Base-by-base conservation (phyloP, 2,113 vertebrate genomes). In the Narcine bancroftii region DNA sequence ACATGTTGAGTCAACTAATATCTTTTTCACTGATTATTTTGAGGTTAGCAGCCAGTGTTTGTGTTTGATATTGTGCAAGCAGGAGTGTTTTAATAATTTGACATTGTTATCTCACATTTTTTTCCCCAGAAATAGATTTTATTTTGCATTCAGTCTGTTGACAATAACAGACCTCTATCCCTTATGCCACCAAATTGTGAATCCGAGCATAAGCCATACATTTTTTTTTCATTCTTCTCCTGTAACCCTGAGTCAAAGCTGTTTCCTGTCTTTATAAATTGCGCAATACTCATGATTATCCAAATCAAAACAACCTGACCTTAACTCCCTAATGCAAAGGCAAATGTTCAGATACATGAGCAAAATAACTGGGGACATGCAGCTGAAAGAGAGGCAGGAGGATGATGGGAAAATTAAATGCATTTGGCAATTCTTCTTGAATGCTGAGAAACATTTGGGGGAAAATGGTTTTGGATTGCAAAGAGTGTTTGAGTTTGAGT, bases 261-360 rank as follows among this genome's bases (percentile, higher is more conserved):
- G 17, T 56, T 87, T 87, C 53, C 81, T 87, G 81, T 33, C 81
- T 21, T 5, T 56, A 87, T 53, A 83, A 83, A 83, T 87, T 87
- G 50, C 53, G 17, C 53, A 63, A 60, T 2, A 50, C 53, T 87
- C 53, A 60, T 60, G 60, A 87, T 87, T 87, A 87, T n/a, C 53
- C 81, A 87, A 87, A 87, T 87, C 81, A 87, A 87, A 87, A 87
- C 53, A 87, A 33, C 60, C 81, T 87, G 53, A 60, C 81, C 53
- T 2, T 15, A 3, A 63, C 29, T 60, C 81, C n/a, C 60, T 60
- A 15, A 87, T 17, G n/a, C n/a, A 87, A n/a, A 56, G n/a, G 21
- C 53, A 87, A 83, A 87, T 39, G 53, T 87, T 87, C 13, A 87
- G 6, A 60, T 87, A 53, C 21, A 56, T 60, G 53, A 63, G 53